Base-by-base conservation (phyloP, 53 echinoderm and acorn worm species). In the Actinopyga echinites region DNA sequence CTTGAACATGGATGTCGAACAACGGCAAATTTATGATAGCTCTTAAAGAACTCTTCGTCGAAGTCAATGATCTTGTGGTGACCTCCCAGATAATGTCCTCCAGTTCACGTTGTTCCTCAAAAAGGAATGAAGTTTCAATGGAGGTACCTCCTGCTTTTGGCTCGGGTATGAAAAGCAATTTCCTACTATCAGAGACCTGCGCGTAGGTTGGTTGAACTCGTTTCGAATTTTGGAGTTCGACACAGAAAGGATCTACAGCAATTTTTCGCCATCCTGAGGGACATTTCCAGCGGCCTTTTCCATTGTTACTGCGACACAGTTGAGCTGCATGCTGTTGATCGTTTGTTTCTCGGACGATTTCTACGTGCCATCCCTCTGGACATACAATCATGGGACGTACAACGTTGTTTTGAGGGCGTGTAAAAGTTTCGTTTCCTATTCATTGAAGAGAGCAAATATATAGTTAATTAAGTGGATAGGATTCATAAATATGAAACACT, bases 41-140 rank as follows among this genome's bases (percentile, higher is more conserved):
- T 73, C 74, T 26, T n/a, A 42, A 44, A 73, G 42, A 73, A 73
- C 43, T 73, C 40, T 40, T 73, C 22, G 45, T 73, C 74, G 21
- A 73, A 73, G 24, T 9, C 74, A 17, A 3, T 26, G 36, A 75
- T 30, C 49, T 45, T 75, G 40, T 49, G 23, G 49, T 75, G 75
- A 11, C 75, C 75, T 40, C 49, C 75, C 22, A 75, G 24, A 24
- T 24, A 53, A 15, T 4, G 1, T 8, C 49, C 54, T 35, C 36
- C 36, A 9, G 20, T 28, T 52, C 49, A 8, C 75, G 49, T 49
- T 52, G 8, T 49, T 53, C 54, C 13, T 53, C 45, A 26, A 75
- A 74, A n/a, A 75, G 75, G 49, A 75, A 75, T 13, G 75, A 75
- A 4, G 52, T 49, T 30, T 75, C 75, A 5, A 53, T 49, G 11